Conservation (phyloP, 2,797 vertebrate species). For the Pampus argenteus region DNA sequence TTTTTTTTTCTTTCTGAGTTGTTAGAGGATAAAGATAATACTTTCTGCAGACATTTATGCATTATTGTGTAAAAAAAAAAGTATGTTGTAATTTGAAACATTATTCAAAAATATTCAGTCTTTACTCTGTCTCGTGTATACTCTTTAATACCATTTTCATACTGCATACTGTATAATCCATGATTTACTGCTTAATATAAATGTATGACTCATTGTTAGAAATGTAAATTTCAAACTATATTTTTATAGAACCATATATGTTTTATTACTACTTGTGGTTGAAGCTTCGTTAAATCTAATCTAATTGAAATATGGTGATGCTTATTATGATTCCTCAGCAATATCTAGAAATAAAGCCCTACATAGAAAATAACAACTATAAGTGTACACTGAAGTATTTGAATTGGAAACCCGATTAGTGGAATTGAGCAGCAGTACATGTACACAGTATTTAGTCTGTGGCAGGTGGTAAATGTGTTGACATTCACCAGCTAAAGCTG, state of each 20-base stretch:
- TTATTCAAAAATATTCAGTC: not conserved
- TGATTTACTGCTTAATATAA: not conserved
- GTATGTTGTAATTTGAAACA: not conserved
- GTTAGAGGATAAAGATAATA: constrained; percentile 37
- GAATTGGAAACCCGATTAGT: constrained; percentile 36
- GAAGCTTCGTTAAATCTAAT: not conserved
- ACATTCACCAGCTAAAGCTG: constrained; percentile 45
- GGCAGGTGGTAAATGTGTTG: constrained; percentile 59
- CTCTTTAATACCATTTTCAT: not conserved
- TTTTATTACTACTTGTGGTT: not conserved
- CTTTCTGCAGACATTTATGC: constrained; percentile 11
- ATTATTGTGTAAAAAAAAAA: not conserved
- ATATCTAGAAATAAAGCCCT: constrained; percentile 13
- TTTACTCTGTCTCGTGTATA: not conserved
- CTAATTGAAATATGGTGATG: not conserved
- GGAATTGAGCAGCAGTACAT: constrained; percentile 33
- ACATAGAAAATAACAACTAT: not conserved
- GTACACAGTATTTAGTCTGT: constrained; percentile 32
- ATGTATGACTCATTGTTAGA: not conserved
- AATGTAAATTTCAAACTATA: too few species aligned
- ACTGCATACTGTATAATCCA: not conserved
- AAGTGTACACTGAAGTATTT: constrained; percentile 32
- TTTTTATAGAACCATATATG: not conserved
- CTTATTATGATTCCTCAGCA: constrained; percentile 3
- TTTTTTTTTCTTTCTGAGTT: constrained; percentile 45